These are phyloP conservation scores for Leptodactylus fallax DNA, from an alignment of 2,797 vertebrate species.

Conservation along the genomic window DNA sequence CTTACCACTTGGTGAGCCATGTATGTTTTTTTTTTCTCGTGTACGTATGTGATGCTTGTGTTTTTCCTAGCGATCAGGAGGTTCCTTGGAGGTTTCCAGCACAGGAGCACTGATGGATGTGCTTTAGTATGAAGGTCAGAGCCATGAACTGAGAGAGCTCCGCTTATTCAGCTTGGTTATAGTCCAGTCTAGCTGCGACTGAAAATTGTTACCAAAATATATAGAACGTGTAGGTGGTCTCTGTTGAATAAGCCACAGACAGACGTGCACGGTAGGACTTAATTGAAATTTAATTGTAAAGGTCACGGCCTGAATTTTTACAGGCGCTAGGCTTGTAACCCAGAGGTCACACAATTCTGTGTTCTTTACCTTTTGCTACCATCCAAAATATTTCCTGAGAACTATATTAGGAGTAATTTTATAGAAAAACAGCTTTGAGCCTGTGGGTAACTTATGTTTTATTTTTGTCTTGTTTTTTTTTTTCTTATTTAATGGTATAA, in stretches of 20 bases:
- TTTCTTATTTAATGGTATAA: not conserved
- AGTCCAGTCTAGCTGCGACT: not conserved
- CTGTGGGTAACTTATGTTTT: not conserved
- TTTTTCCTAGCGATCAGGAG: not conserved
- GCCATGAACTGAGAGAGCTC: not conserved
- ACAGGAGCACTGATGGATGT: constrained; percentile 27
- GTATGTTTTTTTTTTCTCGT: not conserved
- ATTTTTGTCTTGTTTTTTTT: not conserved
- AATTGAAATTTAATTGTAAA: constrained; percentile 51
- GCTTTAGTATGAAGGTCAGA: constrained; percentile 25
- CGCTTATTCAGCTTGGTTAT: constrained; percentile 21
- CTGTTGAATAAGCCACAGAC: constrained; percentile 16
- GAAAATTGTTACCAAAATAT: constrained; percentile 46
- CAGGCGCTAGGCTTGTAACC: constrained; percentile 46
- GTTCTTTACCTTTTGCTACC: not conserved
- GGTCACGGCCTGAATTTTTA: constrained; percentile 51
- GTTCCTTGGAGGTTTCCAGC: not conserved
- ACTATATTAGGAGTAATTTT: not conserved
- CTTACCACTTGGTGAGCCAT: not conserved
- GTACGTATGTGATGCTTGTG: not conserved
- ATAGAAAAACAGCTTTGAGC: not conserved
- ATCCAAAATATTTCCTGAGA: not conserved
- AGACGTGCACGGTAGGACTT: constrained; percentile 19
- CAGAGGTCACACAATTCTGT: constrained; percentile 30
- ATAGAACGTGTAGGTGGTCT: constrained; percentile 52